A percentile compares a stretch with the other conserved stretches of the same genome.
phyloP scores from a whole-genome alignment of 2,113 vertebrate genomes.

The Ciconia stormi region DNA sequence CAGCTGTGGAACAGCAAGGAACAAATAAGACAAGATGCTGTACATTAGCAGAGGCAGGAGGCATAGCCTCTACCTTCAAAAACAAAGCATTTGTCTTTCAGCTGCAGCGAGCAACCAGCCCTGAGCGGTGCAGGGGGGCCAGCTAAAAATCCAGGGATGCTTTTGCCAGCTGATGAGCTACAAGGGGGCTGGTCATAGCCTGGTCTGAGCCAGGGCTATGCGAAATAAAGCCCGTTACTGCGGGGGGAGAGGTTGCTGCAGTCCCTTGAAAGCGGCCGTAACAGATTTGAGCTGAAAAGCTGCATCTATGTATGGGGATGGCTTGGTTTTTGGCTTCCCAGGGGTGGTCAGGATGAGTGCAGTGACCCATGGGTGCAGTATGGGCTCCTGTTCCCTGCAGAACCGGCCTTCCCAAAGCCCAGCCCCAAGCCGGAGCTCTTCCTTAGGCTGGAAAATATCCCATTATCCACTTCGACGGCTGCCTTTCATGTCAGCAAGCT shows the following conservation, averaged over 20 bases:
- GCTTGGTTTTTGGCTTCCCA: neutral
- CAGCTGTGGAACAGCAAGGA: neutral
- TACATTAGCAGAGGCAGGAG: neutral
- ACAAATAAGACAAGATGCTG: neutral
- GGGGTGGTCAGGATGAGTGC: neutral
- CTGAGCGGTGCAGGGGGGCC: accelerated
- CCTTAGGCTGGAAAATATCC: neutral
- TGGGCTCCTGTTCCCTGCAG: neutral
- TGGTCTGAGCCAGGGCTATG: neutral
- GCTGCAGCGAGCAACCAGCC: neutral
- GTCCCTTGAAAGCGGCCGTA: accelerated
- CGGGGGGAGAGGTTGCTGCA: accelerated
- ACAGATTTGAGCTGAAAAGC: neutral
- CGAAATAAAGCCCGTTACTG: neutral
- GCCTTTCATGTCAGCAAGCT: neutral
- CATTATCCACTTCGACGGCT: neutral
- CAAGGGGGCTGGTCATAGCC: neutral
- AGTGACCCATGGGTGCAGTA: neutral
- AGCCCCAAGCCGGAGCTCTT: neutral
- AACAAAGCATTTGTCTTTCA: neutral
- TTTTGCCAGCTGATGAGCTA: neutral
- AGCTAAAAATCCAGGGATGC: neutral
- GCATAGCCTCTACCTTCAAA: neutral
- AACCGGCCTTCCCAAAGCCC: neutral
- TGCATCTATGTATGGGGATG: neutral